A percentile compares a stretch with the other conserved stretches of the same genome.
phyloP scores from a whole-genome alignment of 2,113 vertebrate genomes.

The Eleginops maclovinus region DNA sequence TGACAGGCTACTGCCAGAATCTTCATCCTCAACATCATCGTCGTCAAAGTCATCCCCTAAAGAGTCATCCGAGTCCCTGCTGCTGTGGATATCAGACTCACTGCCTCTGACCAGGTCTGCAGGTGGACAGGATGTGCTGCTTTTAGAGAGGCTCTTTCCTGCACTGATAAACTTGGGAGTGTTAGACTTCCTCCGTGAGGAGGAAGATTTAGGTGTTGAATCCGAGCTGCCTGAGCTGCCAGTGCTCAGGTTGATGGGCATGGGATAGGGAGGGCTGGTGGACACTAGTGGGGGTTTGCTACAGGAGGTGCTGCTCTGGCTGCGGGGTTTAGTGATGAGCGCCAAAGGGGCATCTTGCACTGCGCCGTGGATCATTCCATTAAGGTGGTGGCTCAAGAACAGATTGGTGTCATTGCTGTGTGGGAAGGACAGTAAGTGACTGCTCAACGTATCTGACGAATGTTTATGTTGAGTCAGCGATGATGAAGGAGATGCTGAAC shows the following conservation, averaged over 20 bases:
- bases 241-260: constrained; percentile 89
- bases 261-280: constrained; percentile 80
- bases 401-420: constrained; percentile 88
- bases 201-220: constrained; percentile 70
- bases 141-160: constrained; percentile 73
- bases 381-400: constrained; percentile 87
- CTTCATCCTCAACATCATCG: constrained; percentile 81
- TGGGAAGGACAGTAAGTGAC: constrained; percentile 82
- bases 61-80: constrained; percentile 94
- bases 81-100: constrained; percentile 91
- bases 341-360: constrained; percentile 95
- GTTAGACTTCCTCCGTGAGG: constrained; percentile 86
- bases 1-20: constrained; percentile 94
- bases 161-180: constrained; percentile 66
- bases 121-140: constrained; percentile 79
- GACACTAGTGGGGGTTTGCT: constrained; percentile 81
- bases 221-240: constrained; percentile 76
- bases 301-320: constrained; percentile 81
- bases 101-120: constrained; percentile 86
- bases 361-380: constrained; percentile 87
- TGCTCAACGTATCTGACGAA: constrained; percentile 81
- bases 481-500: constrained; percentile 68
- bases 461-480: constrained; percentile 82
- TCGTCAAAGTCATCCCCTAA: constrained; percentile 87
- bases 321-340: constrained; percentile 90